Conservation (phyloP, 2,888 invertebrate species). For the Tenthredo scrophulariae region DNA sequence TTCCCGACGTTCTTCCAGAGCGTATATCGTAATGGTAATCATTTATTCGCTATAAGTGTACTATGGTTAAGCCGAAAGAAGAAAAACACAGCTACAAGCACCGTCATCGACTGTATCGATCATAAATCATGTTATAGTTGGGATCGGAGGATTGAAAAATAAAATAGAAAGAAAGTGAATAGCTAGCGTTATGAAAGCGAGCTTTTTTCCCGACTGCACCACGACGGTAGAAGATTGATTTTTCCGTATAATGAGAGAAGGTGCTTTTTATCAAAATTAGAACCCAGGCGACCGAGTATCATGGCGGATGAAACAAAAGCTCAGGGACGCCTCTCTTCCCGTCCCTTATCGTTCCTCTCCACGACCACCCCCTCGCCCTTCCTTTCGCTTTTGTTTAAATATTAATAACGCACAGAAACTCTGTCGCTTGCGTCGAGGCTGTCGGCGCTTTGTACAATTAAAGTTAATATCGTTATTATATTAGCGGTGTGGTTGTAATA, state of each 20-base stretch:
- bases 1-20: conserved; percentile 18
- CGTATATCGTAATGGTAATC: background rate
- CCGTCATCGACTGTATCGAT: conserved; percentile 8
- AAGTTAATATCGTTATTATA: conserved; percentile 69
- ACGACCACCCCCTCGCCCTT: conserved; percentile 49
- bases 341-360: conserved; percentile 27
- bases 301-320: conserved; percentile 51
- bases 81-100: background rate
- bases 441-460: conserved; percentile 69
- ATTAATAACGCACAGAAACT: conserved; percentile 69
- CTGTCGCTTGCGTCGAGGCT: conserved; percentile 57
- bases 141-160: background rate
- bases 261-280: conserved; percentile 38
- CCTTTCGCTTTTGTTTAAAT: conserved; percentile 69
- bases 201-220: conserved; percentile 23
- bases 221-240: conserved; percentile 53
- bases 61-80: background rate
- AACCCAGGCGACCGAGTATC: conserved; percentile 45
- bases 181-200: conserved; percentile 8
- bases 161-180: conserved; percentile 4
- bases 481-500: conserved; percentile 56
- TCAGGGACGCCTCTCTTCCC: conserved; percentile 18
- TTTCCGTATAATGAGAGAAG: conserved; percentile 53
- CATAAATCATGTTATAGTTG: conserved; percentile 29
- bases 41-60: background rate